Evolutionary conservation across 2,113 vertebrate genomes (phyloP).

Genomic region (Pseudorectes ferrugineus): DNA sequence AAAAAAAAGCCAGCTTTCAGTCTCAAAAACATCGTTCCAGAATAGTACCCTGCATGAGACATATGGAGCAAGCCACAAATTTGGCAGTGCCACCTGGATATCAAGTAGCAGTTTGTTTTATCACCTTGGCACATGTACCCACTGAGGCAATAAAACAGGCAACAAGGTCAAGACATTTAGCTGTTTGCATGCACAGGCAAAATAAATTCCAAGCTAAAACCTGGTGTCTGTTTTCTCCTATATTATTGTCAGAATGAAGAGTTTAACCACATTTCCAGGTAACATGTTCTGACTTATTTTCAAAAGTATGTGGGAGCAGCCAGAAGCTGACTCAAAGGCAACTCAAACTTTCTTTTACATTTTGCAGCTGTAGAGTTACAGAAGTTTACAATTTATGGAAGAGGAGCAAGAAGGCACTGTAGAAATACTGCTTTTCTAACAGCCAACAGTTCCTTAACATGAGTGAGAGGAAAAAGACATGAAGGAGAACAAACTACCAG

Average conservation of each 20-base stretch:
- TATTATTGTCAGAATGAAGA: not conserved
- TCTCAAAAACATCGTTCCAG: not conserved
- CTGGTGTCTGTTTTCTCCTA: not conserved
- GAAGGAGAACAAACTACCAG: not conserved
- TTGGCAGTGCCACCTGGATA: conserved; percentile 36
- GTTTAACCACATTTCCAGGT: not conserved
- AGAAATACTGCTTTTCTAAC: not conserved
- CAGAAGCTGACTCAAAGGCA: not conserved
- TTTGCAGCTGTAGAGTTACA: not conserved
- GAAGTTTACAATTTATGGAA: not conserved
- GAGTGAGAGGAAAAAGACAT: not conserved
- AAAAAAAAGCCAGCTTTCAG: not conserved
- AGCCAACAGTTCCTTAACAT: not conserved
- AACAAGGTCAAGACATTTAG: conserved; percentile 27
- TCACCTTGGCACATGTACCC: conserved; percentile 4
- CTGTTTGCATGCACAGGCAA: not conserved
- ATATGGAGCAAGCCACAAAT: not conserved
- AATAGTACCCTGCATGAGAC: conserved; percentile 9
- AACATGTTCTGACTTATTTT: not conserved
- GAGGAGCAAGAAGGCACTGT: not conserved
- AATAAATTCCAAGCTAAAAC: conserved; percentile 10
- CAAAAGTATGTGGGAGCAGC: not conserved
- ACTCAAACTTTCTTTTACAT: not conserved
- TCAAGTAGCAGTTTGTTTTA: conserved; percentile 52
- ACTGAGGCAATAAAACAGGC: conserved; percentile 12